Evolutionary conservation across 2,888 invertebrate genomes (phyloP).

Genomic region (Erebia palarica): DNA sequence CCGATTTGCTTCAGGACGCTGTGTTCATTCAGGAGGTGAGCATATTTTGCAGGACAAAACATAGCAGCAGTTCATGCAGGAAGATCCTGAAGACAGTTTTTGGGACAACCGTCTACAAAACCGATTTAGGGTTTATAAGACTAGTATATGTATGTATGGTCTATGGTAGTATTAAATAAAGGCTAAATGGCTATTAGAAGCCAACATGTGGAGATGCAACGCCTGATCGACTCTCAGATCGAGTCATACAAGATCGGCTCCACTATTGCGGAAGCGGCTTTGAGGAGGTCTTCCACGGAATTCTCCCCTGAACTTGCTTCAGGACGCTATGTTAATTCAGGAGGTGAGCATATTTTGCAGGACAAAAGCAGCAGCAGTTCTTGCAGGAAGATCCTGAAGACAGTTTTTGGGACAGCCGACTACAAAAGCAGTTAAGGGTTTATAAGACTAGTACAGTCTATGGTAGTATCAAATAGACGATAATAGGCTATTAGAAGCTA

Average conservation of each 20-base stretch:
- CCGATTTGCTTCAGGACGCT: constrained; percentile 58
- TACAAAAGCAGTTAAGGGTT: no score
- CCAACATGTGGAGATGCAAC: constrained; percentile 85
- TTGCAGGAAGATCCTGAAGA: no score
- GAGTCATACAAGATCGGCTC: constrained; percentile 86
- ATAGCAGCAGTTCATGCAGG: no score
- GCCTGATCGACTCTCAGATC: constrained; percentile 62
- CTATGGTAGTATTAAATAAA: no score
- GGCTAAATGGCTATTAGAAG: constrained; percentile 59
- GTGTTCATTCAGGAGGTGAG: constrained; percentile 60
- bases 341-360: constrained; percentile 49
- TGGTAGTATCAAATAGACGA: neutral
- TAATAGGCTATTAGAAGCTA: constrained; percentile 68
- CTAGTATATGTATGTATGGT: no score
- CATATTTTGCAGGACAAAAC: neutral
- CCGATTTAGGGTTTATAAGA: no score
- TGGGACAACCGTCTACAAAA: no score
- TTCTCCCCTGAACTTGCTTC: constrained; percentile 57
- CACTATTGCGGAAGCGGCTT: constrained; percentile 90
- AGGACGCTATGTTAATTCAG: constrained; percentile 59
- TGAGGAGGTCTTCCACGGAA: constrained; percentile 61
- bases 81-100: no score
- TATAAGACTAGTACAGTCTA: no score
- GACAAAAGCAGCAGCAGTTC: no score
- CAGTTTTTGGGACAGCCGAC: no score